These are phyloP conservation scores for Calycopis cecrops DNA, from an alignment of 1,140 invertebrate species.

Conservation along the genomic window DNA sequence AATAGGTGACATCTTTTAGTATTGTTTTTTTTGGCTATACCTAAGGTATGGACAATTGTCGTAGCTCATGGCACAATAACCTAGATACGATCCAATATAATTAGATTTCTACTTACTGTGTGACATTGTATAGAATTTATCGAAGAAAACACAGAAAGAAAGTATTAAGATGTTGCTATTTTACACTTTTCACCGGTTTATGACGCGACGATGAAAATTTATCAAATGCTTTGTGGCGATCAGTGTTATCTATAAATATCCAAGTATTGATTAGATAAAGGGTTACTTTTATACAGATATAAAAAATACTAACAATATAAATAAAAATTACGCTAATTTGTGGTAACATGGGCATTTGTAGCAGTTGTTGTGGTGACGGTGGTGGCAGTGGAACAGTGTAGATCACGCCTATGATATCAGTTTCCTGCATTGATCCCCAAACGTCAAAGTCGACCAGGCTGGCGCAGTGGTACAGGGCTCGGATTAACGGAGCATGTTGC, in stretches of 20 bases:
- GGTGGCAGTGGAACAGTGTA: conserved; percentile 25
- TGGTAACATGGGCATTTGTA: conserved; percentile 31
- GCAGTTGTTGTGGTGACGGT: conserved; percentile 30
- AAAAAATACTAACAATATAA: too few relatives aligned
- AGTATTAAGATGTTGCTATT: conserved; percentile 10
- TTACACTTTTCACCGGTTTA: neutral
- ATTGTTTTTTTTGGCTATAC: too few relatives aligned
- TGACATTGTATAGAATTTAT: conserved; percentile 20
- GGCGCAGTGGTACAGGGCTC: too few relatives aligned
- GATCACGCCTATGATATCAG: conserved; percentile 18
- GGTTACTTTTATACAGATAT: conserved; percentile 3
- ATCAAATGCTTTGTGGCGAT: conserved; percentile 3
- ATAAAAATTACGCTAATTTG: conserved; percentile 1
- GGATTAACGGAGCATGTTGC: too few relatives aligned
- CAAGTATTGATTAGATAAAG: conserved; percentile 31
- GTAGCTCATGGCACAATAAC: too few relatives aligned
- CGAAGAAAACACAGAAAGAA: conserved; percentile 13
- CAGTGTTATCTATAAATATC: conserved; percentile 6
- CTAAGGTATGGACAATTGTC: too few relatives aligned
- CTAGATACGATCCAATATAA: neutral
- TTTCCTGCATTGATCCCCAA: neutral
- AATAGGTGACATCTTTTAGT: too few relatives aligned
- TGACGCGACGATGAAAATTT: conserved; percentile 8
- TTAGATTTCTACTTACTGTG: conserved; percentile 21
- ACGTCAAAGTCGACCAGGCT: too few relatives aligned